Evolutionary conservation across 1,140 invertebrate species (phyloP).

Genomic region (Globodera rostochiensis): DNA sequence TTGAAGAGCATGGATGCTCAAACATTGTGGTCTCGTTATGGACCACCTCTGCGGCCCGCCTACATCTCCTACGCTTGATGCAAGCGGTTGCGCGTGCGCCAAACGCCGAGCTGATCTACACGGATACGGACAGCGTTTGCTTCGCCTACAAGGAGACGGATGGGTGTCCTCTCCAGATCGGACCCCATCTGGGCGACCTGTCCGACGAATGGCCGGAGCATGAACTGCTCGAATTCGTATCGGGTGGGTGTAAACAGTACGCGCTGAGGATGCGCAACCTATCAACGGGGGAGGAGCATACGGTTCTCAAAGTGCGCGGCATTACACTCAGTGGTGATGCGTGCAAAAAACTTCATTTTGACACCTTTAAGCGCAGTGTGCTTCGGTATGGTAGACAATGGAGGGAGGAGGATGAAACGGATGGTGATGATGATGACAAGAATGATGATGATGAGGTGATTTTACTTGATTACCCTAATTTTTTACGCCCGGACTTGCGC

Average conservation of each 20-base stretch:
- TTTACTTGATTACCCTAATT: conserved; percentile 4
- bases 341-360: neutral
- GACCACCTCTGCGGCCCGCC: neutral
- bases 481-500: neutral
- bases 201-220: neutral
- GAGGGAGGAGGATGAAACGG: too few relatives aligned
- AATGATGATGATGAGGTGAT: neutral
- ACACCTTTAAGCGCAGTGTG: neutral
- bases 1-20: conserved; percentile 8
- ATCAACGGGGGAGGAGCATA: neutral
- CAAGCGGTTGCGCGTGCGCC: neutral
- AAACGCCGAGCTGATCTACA: neutral
- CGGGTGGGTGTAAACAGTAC: conserved; percentile 1
- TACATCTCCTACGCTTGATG: neutral
- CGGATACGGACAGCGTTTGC: neutral
- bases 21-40: neutral
- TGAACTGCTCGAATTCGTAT: neutral
- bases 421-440: neutral
- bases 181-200: neutral
- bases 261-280: neutral
- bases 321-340: neutral
- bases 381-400: neutral
- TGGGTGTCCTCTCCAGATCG: neutral
- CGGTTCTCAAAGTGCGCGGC: neutral
- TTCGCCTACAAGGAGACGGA: conserved; percentile 4